Base-by-base conservation (phyloP, 1,140 invertebrate genomes). In the Thaumetopoea pityocampa region DNA sequence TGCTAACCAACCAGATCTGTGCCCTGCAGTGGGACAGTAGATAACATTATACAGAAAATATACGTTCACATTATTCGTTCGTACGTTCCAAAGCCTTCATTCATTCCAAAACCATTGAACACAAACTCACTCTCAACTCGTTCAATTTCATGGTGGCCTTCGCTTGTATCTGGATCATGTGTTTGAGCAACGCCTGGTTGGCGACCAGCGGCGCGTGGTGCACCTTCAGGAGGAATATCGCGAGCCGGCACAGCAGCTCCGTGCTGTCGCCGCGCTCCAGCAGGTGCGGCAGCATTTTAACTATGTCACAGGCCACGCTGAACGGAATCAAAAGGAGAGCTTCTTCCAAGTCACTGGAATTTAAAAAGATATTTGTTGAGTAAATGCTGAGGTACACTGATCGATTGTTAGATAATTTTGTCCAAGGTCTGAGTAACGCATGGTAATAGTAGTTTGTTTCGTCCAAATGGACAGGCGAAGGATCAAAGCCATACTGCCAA, bases 341-440 rank as follows among this genome's bases (percentile, higher is more conserved):
- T 83, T 98, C 95, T 78, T 98, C 96, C 23, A 99, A 80, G 69
- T 98, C 96, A 76, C 96, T 95, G 67, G 19, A 33, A 43, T n/a
- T 5, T 10, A 34, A 11, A 12, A 35, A 23, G 5, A 15, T 4
- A 28, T 4, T 7, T 15, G 4, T 5, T 2, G n/a, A 28, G 14
- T 2, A 14, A 28, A 26, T 9, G 2, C 22, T n/a, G n/a, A n/a
- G n/a, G n/a, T n/a, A n/a, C n/a, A n/a, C n/a, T n/a, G n/a, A n/a
- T n/a, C n/a, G n/a, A n/a, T n/a, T n/a, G n/a, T n/a, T n/a, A n/a
- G n/a, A n/a, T n/a, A n/a, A n/a, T n/a, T n/a, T n/a, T n/a, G n/a
- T n/a, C n/a, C n/a, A n/a, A n/a, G n/a, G n/a, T n/a, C n/a, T n/a
- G n/a, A n/a, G n/a, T n/a, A n/a, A n/a, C n/a, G n/a, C n/a, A n/a